Conservation (phyloP, 2,888 invertebrate species). For the Lamellibrachia columna region DNA sequence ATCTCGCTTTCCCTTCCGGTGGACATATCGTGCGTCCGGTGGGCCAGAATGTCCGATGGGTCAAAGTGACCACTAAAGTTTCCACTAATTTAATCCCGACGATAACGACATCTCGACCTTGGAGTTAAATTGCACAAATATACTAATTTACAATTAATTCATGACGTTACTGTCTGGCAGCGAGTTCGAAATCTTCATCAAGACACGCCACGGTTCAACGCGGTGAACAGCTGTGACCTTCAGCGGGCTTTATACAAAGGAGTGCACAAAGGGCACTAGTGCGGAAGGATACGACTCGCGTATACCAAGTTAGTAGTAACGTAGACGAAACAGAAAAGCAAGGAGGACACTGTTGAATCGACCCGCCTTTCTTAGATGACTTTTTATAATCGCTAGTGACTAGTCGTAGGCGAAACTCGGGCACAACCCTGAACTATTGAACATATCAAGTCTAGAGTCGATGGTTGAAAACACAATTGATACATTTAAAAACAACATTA, state of each 20-base stretch:
- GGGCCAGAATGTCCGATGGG: background rate
- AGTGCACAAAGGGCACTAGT: background rate
- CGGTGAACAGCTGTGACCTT: background rate
- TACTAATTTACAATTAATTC: background rate
- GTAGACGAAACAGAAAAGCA: no score
- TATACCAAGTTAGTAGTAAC: no score
- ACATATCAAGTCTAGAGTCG: no score
- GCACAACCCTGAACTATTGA: no score
- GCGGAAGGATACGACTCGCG: background rate
- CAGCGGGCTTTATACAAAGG: background rate
- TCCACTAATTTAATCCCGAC: background rate
- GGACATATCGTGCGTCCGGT: background rate
- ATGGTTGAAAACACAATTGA: no score
- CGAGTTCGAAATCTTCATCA: background rate
- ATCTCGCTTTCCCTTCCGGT: background rate
- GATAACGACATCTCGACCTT: background rate
- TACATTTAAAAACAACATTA: no score
- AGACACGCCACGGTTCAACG: background rate
- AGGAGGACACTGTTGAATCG: no score
- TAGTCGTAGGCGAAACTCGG: no score
- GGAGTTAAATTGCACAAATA: constrained; percentile 16
- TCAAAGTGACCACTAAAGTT: background rate
- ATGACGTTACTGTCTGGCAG: background rate
- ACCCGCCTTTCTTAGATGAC: no score
- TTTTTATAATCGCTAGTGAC: no score